These are phyloP conservation scores for Macrotis lagotis DNA, from an alignment of 2,113 vertebrate genomes.

Conservation along the genomic window DNA sequence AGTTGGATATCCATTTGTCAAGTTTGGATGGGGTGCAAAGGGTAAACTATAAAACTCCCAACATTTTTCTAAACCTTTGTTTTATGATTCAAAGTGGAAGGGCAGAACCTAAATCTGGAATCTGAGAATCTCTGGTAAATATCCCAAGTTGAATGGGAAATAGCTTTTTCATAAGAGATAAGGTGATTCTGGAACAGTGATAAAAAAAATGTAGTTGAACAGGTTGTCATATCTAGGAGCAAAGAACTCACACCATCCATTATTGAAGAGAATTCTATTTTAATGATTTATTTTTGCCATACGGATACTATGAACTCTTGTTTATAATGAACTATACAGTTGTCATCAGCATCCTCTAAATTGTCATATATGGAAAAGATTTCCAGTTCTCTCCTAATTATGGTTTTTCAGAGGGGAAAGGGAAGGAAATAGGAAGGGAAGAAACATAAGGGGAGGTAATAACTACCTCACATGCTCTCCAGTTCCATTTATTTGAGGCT, in stretches of 20 bases:
- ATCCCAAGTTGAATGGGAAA: not conserved
- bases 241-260: not conserved
- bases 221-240: not conserved
- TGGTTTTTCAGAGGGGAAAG: not conserved
- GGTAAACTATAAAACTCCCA: not conserved
- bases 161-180: not conserved
- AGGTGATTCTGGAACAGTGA: not conserved
- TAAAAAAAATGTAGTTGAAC: not conserved
- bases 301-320: not conserved
- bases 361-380: not conserved
- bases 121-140: not conserved
- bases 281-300: not conserved
- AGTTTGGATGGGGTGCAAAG: not conserved
- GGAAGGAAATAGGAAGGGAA: not conserved
- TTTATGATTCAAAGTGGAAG: not conserved
- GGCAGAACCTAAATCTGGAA: not conserved
- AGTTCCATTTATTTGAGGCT: not conserved
- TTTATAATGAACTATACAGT: not conserved
- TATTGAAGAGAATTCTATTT: not conserved
- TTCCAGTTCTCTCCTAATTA: not conserved
- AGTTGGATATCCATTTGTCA: not conserved
- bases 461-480: not conserved
- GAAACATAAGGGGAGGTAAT: not conserved
- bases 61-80: not conserved
- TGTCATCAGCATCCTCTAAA: not conserved